Percentiles rank a stretch among this genome's conserved stretches.
These are phyloP conservation scores for Steinernema hermaphroditum DNA, from an alignment of 2,888 invertebrate genomes.

Conservation along the genomic window DNA sequence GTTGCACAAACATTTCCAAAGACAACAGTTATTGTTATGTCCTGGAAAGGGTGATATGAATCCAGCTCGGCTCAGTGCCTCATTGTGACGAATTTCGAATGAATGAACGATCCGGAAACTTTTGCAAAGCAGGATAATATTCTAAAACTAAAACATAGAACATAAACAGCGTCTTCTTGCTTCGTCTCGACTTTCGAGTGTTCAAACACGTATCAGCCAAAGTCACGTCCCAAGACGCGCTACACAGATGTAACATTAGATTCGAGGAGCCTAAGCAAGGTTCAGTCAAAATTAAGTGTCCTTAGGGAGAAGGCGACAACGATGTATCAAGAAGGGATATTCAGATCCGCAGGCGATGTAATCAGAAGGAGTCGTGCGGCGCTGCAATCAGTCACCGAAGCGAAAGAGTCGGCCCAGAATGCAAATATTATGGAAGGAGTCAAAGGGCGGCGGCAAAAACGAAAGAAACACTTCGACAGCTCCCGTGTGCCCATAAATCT, in stretches of 20 bases:
- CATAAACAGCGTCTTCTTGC: too few relatives aligned
- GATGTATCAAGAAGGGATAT: conserved; percentile 12
- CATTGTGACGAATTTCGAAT: too few relatives aligned
- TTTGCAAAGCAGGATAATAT: too few relatives aligned
- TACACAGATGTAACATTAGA: too few relatives aligned
- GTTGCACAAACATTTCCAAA: not conserved
- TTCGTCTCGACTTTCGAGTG: too few relatives aligned
- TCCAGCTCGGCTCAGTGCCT: not conserved
- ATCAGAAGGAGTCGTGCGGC: conserved; percentile 5
- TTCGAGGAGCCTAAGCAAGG: not conserved
- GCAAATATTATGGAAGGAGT: conserved; percentile 18
- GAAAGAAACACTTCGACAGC: conserved; percentile 20
- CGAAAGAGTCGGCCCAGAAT: not conserved
- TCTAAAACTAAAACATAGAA: too few relatives aligned
- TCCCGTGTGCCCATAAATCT: conserved; percentile 20
- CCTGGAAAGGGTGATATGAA: not conserved
- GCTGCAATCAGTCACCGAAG: conserved; percentile 18
- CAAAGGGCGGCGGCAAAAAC: conserved; percentile 2
- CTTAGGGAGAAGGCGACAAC: not conserved
- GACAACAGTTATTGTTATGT: not conserved
- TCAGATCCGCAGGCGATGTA: not conserved
- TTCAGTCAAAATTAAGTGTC: not conserved
- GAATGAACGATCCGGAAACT: too few relatives aligned
- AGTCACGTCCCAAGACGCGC: too few relatives aligned
- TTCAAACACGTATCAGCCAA: too few relatives aligned